A percentile compares a stretch with the other conserved stretches of the same genome.
Conservation (phyloP, 2,888 invertebrate genomes). For the Invenusta paracnida region DNA sequence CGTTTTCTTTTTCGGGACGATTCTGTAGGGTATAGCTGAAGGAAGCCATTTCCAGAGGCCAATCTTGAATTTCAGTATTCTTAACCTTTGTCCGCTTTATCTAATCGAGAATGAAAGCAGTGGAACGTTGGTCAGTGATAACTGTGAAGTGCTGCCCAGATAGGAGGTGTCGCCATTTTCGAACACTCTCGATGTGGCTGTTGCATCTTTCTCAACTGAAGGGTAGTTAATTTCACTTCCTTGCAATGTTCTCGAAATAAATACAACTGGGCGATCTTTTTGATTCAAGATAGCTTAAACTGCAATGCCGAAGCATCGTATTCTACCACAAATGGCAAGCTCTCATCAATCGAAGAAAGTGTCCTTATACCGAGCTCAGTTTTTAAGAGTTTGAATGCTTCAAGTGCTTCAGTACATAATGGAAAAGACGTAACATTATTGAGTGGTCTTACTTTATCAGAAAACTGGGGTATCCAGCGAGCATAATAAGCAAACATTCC, state of each 20-base stretch:
- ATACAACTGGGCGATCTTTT: too few species aligned
- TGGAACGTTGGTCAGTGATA: background rate
- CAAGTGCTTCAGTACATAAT: background rate
- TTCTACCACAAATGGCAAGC: background rate
- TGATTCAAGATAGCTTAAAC: too few species aligned
- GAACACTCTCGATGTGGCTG: too few species aligned
- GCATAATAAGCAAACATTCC: background rate
- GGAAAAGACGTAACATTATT: background rate
- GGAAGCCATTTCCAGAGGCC: background rate
- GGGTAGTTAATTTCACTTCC: background rate
- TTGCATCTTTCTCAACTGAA: background rate
- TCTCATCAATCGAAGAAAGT: background rate
- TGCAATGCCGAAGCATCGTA: background rate
- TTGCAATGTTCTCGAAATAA: too few species aligned
- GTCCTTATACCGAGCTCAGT: background rate
- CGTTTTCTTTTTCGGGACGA: background rate
- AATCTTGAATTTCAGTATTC: background rate
- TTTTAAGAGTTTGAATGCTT: background rate
- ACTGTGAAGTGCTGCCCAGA: background rate
- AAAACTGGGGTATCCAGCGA: background rate
- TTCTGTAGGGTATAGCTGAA: background rate
- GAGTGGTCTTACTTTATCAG: background rate
- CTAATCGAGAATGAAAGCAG: background rate
- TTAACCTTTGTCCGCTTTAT: conserved; percentile 43
- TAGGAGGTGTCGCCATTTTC: background rate